These are phyloP conservation scores for Spea bombifrons DNA, from an alignment of 2,113 vertebrate species.

Conservation along the genomic window DNA sequence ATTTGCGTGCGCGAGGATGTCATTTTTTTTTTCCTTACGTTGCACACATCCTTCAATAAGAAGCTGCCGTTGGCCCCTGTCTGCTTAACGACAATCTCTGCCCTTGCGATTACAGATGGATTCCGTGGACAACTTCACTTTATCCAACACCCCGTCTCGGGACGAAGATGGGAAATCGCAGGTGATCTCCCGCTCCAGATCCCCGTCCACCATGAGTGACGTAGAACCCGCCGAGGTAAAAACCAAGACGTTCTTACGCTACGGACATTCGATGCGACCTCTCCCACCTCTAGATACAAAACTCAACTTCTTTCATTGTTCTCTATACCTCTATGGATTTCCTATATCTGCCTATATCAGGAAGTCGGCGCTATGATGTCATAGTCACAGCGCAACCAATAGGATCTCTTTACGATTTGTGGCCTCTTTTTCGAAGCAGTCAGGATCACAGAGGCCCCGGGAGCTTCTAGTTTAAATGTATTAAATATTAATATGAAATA, in stretches of 20 bases:
- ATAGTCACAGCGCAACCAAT: too few species aligned
- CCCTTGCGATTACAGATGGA: slow-evolving; percentile 74
- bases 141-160: slow-evolving; percentile 82
- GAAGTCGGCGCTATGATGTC: too few species aligned
- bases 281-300: too few species aligned
- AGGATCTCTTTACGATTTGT: too few species aligned
- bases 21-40: slow-evolving; percentile 35
- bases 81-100: neutral
- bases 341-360: too few species aligned
- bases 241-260: slow-evolving; percentile 1
- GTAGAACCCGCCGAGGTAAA: slow-evolving; percentile 85
- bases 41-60: slow-evolving; percentile 27
- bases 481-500: too few species aligned
- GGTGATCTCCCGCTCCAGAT: slow-evolving; percentile 79
- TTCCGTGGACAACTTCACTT: slow-evolving; percentile 85
- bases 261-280: neutral
- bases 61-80: neutral
- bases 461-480: too few species aligned
- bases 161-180: slow-evolving; percentile 82
- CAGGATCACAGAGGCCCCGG: too few species aligned
- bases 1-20: slow-evolving; percentile 23
- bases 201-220: slow-evolving; percentile 86
- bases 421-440: too few species aligned
- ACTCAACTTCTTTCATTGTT: too few species aligned
- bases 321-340: too few species aligned